These are phyloP conservation scores for Parauchenoglanis punctatus DNA, from an alignment of 2,797 vertebrate species.

Conservation along the genomic window DNA sequence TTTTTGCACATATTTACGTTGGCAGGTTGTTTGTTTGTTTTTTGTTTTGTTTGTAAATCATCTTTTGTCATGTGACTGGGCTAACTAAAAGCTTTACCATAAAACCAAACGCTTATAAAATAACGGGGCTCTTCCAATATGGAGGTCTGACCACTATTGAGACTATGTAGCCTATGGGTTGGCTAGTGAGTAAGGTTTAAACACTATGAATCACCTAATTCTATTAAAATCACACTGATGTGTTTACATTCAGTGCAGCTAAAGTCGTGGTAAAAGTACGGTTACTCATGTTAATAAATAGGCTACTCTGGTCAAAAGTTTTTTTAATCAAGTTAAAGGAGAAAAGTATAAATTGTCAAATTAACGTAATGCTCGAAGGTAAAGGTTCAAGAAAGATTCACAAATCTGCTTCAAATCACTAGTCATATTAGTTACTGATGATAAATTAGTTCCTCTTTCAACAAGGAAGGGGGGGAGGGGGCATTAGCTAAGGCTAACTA, in stretches of 20 bases:
- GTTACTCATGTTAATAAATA: not conserved
- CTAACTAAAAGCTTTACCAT: not conserved
- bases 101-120: not conserved
- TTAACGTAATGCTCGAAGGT: not conserved
- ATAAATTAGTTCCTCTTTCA: not conserved
- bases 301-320: not conserved
- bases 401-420: not conserved
- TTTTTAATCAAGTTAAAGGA: not conserved
- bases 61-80: not conserved
- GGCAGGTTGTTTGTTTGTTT: not conserved
- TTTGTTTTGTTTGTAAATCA: not conserved
- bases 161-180: not conserved
- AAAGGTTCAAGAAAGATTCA: not conserved
- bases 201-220: conserved; percentile 41
- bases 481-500: not conserved
- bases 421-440: not conserved
- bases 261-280: not conserved
- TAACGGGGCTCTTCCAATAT: not conserved
- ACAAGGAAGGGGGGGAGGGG: too few relatives aligned
- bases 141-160: conserved; percentile 22
- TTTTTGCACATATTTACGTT: not conserved
- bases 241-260: not conserved
- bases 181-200: conserved; percentile 42
- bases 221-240: not conserved
- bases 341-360: not conserved